These are phyloP conservation scores for Helicoverpa assulta DNA, from an alignment of 2,888 invertebrate species.

Conservation along the genomic window DNA sequence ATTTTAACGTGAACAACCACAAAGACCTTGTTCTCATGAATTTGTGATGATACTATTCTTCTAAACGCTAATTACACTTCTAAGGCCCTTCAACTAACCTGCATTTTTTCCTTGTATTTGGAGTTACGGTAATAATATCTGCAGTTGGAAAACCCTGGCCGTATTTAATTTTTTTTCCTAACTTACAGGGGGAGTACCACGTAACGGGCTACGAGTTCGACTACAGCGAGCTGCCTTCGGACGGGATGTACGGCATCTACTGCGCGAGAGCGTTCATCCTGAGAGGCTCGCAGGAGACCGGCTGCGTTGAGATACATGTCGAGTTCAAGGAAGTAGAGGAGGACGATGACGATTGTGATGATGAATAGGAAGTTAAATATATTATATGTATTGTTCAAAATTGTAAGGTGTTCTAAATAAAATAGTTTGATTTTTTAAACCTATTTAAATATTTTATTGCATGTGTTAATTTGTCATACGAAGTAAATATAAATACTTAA, in stretches of 20 bases:
- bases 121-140: too few species aligned
- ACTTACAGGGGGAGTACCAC: conserved; percentile 38
- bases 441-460: too few species aligned
- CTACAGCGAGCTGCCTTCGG: conserved; percentile 41
- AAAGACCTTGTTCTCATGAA: too few species aligned
- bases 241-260: conserved; percentile 31
- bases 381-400: not conserved
- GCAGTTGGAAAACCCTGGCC: too few species aligned
- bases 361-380: conserved; percentile 14
- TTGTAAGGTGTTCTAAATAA: not conserved
- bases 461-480: too few species aligned
- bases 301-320: conserved; percentile 41
- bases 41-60: too few species aligned
- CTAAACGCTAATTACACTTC: too few species aligned
- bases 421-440: too few species aligned
- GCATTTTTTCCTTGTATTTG: too few species aligned
- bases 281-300: conserved; percentile 20
- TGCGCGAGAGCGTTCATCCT: conserved; percentile 16
- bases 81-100: too few species aligned
- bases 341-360: conserved; percentile 38
- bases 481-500: too few species aligned
- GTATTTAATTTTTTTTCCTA: not conserved
- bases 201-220: conserved; percentile 28
- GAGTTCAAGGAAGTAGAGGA: conserved; percentile 48
- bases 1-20: too few species aligned